Evolutionary conservation across 2,113 vertebrate genomes (phyloP).

Genomic region (Varanus salvator): DNA sequence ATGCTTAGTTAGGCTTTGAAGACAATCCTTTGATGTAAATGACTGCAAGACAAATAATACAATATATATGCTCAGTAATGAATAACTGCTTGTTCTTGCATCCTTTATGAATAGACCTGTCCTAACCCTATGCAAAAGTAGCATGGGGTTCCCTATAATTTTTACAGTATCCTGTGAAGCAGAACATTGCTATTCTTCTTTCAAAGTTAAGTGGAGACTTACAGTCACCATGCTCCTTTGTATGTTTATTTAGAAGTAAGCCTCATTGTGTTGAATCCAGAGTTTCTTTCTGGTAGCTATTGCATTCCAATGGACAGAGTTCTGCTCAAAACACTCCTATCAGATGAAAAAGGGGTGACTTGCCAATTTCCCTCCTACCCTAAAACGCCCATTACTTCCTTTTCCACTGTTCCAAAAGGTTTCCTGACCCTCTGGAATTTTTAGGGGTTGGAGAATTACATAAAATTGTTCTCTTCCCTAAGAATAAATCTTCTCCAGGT

Average conservation of each 20-base stretch:
- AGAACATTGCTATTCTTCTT: background rate
- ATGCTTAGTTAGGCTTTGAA: background rate
- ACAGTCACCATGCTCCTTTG: background rate
- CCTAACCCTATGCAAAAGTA: background rate
- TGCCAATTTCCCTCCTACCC: no score
- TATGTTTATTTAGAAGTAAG: background rate
- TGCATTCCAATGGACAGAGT: no score
- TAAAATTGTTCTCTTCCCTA: no score
- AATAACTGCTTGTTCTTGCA: background rate
- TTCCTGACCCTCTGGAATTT: no score
- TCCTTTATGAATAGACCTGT: no score
- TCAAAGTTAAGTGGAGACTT: background rate
- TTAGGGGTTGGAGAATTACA: no score
- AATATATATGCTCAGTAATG: background rate
- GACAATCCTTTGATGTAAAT: background rate
- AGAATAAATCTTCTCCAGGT: no score
- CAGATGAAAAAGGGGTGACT: no score
- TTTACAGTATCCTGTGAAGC: background rate
- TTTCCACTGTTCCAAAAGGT: no score
- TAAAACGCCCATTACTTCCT: no score
- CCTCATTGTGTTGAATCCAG: background rate
- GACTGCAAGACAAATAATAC: background rate
- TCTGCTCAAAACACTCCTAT: no score
- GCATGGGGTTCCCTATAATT: background rate
- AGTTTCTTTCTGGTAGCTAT: no score